Base-by-base conservation (phyloP, 1,140 invertebrate species). In the Drosophila ironensis region DNA sequence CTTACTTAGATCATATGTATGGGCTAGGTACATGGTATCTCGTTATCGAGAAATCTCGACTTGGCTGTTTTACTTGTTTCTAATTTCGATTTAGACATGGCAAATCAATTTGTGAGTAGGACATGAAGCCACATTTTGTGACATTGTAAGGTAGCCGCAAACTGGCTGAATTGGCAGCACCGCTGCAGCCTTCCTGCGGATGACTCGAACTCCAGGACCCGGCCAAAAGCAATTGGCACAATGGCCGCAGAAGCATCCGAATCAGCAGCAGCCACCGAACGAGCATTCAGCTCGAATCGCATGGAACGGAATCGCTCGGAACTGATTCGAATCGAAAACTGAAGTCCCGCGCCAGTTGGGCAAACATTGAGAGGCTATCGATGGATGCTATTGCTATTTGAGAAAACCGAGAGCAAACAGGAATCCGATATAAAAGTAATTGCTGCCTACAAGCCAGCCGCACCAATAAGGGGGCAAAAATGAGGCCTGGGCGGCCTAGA, bases 291-390 rank as follows among this genome's bases (percentile, higher is more conserved):
- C 30, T 48, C 41, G 17, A 60, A 61, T 47, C 54, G 30, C 5
- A 60, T 19, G 28, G 40, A 46, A 38, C 12, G 17, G 51, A 48
- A 46, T 30, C 11, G 12, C 9, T 48, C 20, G 19, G 44, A 47
- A 47, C 51, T 19, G 51, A 54, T 27, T 27, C 48, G 48, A 37
- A 47, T 48, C 72, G 54, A 59, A 51, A 45, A 67, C 54, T 75
- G 67, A 69, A 80, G 69, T 61, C 60, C 52, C 54, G 60, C 78
- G 63, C 56, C 77, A 82, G 77, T 82, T 78, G 73, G 69, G 69
- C 77, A 82, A 82, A 82, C 77, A 82, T 78, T 82, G 80, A 84
- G 78, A 57, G 77, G 73, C 69, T 84, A 82, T 82, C 78, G 77
- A 73, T 84, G 77, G 51, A 45, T 27, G 60, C 56, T 63, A 48